Base-by-base conservation (phyloP, 1,140 invertebrate species). In the Heliconius hermathena region DNA sequence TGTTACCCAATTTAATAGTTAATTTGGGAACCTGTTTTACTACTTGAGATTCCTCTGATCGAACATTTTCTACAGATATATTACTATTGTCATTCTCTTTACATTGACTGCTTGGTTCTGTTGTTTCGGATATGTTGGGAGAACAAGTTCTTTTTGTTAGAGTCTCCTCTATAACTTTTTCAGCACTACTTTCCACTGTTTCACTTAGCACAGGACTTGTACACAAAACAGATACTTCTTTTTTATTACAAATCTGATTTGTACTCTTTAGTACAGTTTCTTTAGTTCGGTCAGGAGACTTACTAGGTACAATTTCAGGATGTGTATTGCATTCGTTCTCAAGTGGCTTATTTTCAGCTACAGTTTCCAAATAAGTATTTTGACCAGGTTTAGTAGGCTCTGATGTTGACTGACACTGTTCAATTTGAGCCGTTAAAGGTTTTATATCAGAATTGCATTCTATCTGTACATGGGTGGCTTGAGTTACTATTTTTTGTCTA, bases 1-100 rank as follows among this genome's bases (percentile, higher is more conserved):
- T 93, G 84, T 81, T 87, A 76, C 88, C 82, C 38, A 94, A 81
- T 87, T 93, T 94, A 41, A 94, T 93, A 52, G 92, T 94, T 78
- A 94, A 83, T 87, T 94, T 94, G 74, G 93, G 93, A 71, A 94
- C 89, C 74, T 92, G 89, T 89, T 93, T 93, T 71, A 74, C 79
- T 73, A 83, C 73, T 33, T 85, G 79, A 41, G 76, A 80, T 26
- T 88, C 79, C 16, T 78, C 80, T 70, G n/a, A 33, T 72, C 71
- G 73, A 46, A 22, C 16, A 4, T 66, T 26, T 66, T 66, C 60
- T 66, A 66, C 29, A 57, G 41, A 33, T 22, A 71, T 49, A 76
- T 79, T 49, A 80, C 72, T 78, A 76, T 66, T 83, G 71, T 82
- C 82, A 81, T 71, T 73, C 76, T 73, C 41, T 85, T 83, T 81